Evolutionary conservation across 2,888 invertebrate genomes (phyloP).

Genomic region (Xylota segnis): DNA sequence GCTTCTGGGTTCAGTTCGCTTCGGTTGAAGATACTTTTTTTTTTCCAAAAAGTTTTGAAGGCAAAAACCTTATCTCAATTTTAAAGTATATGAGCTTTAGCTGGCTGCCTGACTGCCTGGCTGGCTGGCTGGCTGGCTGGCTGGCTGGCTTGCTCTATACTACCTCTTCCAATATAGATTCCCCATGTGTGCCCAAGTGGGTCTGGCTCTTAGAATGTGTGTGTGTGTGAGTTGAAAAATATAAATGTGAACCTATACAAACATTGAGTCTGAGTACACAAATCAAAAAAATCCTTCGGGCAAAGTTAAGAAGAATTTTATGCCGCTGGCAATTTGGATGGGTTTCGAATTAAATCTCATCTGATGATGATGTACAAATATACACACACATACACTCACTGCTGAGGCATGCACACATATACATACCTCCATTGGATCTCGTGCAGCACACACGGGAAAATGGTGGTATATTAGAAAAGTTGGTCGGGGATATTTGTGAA

Average conservation of each 20-base stretch:
- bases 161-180: conserved; percentile 67
- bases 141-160: conserved; percentile 79
- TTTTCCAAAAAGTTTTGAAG: conserved; percentile 82
- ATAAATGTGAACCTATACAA: conserved; percentile 76
- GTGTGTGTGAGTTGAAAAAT: conserved; percentile 68
- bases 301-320: conserved; percentile 83
- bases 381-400: conserved; percentile 58
- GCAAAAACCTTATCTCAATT: conserved; percentile 84
- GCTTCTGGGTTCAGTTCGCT: conserved; percentile 68
- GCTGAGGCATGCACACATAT: conserved; percentile 1
- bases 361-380: conserved; percentile 74
- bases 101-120: conserved; percentile 77
- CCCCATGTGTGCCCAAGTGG: conserved; percentile 76
- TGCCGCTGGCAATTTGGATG: conserved; percentile 81
- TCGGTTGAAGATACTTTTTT: conserved; percentile 63
- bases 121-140: conserved; percentile 79
- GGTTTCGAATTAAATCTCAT: conserved; percentile 80
- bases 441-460: conserved; percentile 6
- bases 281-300: conserved; percentile 83
- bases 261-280: conserved; percentile 80
- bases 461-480: conserved; percentile 55
- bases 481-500: conserved; percentile 37
- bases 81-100: conserved; percentile 80
- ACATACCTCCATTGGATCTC: conserved; percentile 68
- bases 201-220: conserved; percentile 71